phyloP scores from a whole-genome alignment of 2,113 vertebrate species.

The Piaya cayana region DNA sequence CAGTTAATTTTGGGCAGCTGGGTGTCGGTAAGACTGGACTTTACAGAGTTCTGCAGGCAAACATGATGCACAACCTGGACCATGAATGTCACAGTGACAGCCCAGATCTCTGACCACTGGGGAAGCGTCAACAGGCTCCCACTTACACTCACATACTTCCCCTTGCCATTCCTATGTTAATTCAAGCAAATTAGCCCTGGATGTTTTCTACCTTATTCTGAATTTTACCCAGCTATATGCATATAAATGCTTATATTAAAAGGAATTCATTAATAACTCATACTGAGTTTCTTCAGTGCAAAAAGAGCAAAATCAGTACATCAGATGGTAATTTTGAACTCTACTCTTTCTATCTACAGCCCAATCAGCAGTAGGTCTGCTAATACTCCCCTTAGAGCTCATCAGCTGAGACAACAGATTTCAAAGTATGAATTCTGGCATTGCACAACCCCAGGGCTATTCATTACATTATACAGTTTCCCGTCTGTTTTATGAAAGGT shows the following conservation, averaged over 20 bases:
- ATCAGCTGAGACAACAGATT: slow-evolving; percentile 49
- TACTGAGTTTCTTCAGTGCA: not conserved
- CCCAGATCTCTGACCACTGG: accelerated
- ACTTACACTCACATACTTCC: no score
- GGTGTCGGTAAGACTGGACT: accelerated
- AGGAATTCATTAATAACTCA: not conserved
- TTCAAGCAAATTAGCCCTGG: not conserved
- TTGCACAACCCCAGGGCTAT: slow-evolving; percentile 35
- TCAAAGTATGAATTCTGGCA: not conserved
- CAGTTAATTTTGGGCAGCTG: accelerated
- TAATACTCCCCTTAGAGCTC: slow-evolving; percentile 30
- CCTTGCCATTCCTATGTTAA: accelerated
- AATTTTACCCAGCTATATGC: not conserved
- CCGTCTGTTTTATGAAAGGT: not conserved
- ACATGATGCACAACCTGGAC: not conserved
- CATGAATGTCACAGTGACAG: accelerated
- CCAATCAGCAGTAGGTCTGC: not conserved
- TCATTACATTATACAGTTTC: not conserved
- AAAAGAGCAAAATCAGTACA: not conserved
- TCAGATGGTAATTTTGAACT: no score
- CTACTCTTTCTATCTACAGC: not conserved
- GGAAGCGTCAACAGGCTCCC: not conserved
- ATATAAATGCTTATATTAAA: not conserved
- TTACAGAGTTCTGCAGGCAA: accelerated
- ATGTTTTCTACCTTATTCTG: not conserved